phyloP scores from a whole-genome alignment of 2,888 invertebrate genomes.

The Zaprionus bogoriensis region DNA sequence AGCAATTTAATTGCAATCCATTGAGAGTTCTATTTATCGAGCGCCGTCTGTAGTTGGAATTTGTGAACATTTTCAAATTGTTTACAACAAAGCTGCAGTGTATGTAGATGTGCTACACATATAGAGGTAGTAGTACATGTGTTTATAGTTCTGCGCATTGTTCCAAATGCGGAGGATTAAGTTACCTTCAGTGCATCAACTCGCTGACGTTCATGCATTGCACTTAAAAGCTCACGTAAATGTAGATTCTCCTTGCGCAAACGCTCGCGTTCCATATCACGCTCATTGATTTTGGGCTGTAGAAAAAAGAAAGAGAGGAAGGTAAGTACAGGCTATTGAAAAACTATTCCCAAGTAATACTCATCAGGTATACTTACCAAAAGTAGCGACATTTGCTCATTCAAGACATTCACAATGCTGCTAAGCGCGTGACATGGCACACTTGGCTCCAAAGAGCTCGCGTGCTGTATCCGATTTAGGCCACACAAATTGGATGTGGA shows the following conservation, averaged over 20 bases:
- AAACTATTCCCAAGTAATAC: no score
- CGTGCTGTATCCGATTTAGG: constrained; percentile 83
- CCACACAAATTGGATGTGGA: constrained; percentile 68
- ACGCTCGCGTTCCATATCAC: constrained; percentile 89
- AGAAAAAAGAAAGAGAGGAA: not conserved
- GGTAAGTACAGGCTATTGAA: no score
- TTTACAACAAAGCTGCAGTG: constrained; percentile 8
- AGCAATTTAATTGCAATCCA: not conserved
- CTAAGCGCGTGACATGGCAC: constrained; percentile 86
- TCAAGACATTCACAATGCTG: constrained; percentile 86
- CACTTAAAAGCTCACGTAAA: constrained; percentile 88
- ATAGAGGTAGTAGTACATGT: not conserved
- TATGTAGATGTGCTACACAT: not conserved
- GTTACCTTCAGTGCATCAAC: constrained; percentile 81
- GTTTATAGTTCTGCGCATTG: not conserved
- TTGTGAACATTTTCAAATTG: constrained; percentile 8
- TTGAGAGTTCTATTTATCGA: constrained; percentile 2
- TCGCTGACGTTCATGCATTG: constrained; percentile 84
- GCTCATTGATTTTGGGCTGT: constrained; percentile 89
- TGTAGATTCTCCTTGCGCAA: constrained; percentile 88
- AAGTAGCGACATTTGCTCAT: constrained; percentile 87
- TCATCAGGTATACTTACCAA: constrained; percentile 84
- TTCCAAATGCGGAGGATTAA: constrained; percentile 15
- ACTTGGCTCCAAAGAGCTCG: constrained; percentile 84
- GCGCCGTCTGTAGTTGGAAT: constrained; percentile 2